Evolutionary conservation across 2,888 invertebrate species (phyloP).

Genomic region (Ferrisia virgata): DNA sequence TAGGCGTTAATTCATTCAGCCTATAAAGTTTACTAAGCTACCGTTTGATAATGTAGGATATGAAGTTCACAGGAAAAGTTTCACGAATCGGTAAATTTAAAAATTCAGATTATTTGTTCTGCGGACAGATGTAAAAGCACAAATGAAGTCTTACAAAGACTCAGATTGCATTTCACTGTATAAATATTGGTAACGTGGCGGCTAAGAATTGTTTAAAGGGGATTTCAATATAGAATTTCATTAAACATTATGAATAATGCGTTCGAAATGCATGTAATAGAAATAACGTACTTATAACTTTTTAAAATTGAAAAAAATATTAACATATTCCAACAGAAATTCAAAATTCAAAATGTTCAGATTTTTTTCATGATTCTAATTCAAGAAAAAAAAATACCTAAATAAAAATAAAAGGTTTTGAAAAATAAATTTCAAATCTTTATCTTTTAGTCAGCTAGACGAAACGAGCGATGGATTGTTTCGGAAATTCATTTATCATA

Average conservation of each 20-base stretch:
- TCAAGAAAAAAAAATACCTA: too few relatives aligned
- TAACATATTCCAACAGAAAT: neutral
- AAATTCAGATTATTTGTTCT: neutral
- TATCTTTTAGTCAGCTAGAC: neutral
- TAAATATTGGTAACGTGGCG: neutral
- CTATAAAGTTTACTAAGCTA: neutral
- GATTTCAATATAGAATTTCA: neutral
- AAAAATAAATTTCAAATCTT: neutral
- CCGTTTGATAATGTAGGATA: neutral
- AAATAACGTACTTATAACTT: too few relatives aligned
- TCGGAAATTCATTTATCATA: conserved; percentile 18
- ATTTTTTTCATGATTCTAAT: too few relatives aligned
- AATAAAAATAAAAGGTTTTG: too few relatives aligned
- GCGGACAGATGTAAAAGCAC: neutral
- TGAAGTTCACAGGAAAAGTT: neutral
- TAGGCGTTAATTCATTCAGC: neutral
- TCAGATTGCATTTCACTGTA: neutral
- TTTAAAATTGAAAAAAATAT: neutral
- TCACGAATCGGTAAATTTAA: neutral
- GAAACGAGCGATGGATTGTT: neutral
- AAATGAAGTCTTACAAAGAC: neutral
- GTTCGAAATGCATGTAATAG: neutral
- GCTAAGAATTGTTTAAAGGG: neutral
- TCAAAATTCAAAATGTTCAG: too few relatives aligned
- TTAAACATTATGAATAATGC: neutral